Evolutionary conservation across 2,888 invertebrate species (phyloP), one percentile per base, ranked within the genome.

Genomic region (Aromia moschata): DNA sequence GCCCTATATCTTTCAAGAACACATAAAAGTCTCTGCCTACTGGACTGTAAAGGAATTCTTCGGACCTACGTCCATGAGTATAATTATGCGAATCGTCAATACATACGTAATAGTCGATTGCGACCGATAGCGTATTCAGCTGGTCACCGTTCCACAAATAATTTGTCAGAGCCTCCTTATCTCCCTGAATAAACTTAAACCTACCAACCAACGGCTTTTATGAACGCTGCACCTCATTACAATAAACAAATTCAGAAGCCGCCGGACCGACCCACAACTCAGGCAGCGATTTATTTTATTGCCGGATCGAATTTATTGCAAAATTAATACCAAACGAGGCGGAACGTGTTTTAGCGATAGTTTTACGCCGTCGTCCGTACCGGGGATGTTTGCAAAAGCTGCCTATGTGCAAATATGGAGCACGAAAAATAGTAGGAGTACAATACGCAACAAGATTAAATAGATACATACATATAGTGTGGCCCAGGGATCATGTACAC

Each of bases 71-170:
- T 30, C 52, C 15, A 30, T 52, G 41, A n/a, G 2, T 41, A 59
- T 62, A 64, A 65, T 68, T 65, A 68, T 64, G 65, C 62, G 56
- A 62, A 58, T 57, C 65, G 68, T 68, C 65, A 65, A 68, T 68
- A 62, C 51, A 64, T 18, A 10, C 60, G 67, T 65, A n/a, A n/a
- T n/a, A 65, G 33, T 20, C 62, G 65, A 68, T 68, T 58, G 59
- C 56, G 46, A 62, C 60, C 60, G 67, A 67, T 67, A 67, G 59
- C 62, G 47, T 62, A 59, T 62, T 64, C 64, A 62, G 60, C 62
- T 62, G 65, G 62, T 65, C 63, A 63, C 69, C 60, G 64, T 62
- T 68, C 62, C 54, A 65, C 67, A 67, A 67, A 68, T 67, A 70
- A 70, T 70, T 70, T 68, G 69, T 70, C 69, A 68, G 53, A 17